These are phyloP conservation scores for Hydropotes inermis DNA, from an alignment of 2,113 vertebrate species.

Conservation along the genomic window DNA sequence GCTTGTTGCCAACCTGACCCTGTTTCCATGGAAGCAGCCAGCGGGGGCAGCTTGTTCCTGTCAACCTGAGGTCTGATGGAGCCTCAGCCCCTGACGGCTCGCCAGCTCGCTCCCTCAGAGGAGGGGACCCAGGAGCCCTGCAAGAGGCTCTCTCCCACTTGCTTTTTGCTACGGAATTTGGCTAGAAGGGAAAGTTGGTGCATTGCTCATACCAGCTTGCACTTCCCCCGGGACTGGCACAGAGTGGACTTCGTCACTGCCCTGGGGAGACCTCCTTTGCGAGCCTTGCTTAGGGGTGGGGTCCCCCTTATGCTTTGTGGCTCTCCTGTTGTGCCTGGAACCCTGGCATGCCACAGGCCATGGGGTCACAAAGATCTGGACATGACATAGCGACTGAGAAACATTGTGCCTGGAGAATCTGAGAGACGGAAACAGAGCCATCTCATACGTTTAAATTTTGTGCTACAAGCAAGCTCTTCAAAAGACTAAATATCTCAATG, in stretches of 20 bases:
- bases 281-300: background rate
- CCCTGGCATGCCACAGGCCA: background rate
- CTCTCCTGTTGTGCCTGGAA: background rate
- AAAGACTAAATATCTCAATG: conserved; percentile 49
- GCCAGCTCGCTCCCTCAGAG: background rate
- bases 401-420: background rate
- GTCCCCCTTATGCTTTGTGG: background rate
- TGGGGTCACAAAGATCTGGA: background rate
- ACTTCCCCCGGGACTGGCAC: background rate
- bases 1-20: conserved; percentile 59
- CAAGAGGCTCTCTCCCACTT: background rate
- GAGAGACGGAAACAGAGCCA: background rate
- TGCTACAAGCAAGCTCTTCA: background rate
- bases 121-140: background rate
- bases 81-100: background rate
- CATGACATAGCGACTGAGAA: background rate
- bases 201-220: background rate
- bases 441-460: background rate
- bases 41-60: conserved; percentile 64
- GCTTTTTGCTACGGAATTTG: background rate
- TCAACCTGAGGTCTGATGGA: conserved; percentile 47
- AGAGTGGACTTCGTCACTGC: background rate
- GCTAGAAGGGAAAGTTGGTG: background rate
- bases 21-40: conserved; percentile 68
- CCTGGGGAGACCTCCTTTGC: background rate